Base-by-base conservation (phyloP, 2,888 invertebrate species). In the Cheilosia scutellata region DNA sequence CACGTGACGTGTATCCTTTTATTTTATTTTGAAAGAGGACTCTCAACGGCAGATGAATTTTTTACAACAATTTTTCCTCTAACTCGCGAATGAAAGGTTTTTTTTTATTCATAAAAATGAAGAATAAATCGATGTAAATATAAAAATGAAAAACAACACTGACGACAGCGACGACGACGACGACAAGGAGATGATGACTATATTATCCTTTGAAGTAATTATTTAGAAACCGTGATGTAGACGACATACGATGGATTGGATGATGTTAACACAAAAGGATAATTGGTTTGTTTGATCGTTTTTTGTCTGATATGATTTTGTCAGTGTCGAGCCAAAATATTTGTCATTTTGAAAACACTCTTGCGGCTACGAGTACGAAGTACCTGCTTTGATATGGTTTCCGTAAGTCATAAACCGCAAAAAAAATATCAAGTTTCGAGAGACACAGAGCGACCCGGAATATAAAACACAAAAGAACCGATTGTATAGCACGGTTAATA, bases 361-460 rank as follows among this genome's bases (percentile, higher is more conserved):
- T 42, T 31, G 0, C 11, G 13, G 40, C 60, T 37, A 37, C 31
- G 37, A 16, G 33, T 47, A 49, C 11, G 7, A 20, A 31, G 31
- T 13, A 7, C 7, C 20, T 57, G 40, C 62, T 49, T 58, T 71
- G 79, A 84, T 84, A 84, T 84, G 75, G 78, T 72, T 72, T 79
- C 51, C 47, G 20, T n/a, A 42, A 65, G 42, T 70, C 47, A 49
- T 9, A 68, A 49, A 49, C 57, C 55, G 49, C 62, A 62, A 33
- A 31, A 58, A 58, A 9, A 11, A 47, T 68, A 63, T 78, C 63
- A 31, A 25, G 4, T 75, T 74, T 80, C 58, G 4, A 53, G 20
- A 9, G 25, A 20, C 20, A 20, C 20, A 27, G 20, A 11, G 44
- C 33, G 47, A 76, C 79, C 70, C 80, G 80, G 49, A 62, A 66